Evolutionary conservation across 2,113 vertebrate species (phyloP).

Genomic region (Nipponia nippon): DNA sequence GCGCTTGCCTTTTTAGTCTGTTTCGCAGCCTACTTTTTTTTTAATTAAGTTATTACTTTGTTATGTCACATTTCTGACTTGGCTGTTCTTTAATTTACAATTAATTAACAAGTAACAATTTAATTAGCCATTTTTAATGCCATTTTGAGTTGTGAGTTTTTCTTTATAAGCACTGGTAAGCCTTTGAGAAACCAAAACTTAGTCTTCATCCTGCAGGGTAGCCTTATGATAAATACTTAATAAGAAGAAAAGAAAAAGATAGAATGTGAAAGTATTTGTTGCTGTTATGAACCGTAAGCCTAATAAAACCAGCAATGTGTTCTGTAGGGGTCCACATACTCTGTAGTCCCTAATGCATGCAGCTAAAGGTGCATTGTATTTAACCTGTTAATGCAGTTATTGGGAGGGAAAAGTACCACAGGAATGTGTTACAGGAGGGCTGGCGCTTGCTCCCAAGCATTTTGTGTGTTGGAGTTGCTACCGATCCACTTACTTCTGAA

Average conservation of each 20-base stretch:
- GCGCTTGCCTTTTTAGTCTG: background rate
- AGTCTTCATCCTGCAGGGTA: background rate
- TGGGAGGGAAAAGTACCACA: background rate
- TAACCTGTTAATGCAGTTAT: background rate
- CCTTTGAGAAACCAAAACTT: background rate
- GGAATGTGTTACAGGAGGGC: background rate
- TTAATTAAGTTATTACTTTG: background rate
- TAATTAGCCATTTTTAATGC: background rate
- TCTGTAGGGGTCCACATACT: background rate
- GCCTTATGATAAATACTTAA: background rate
- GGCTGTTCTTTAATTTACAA: background rate
- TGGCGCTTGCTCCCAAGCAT: background rate
- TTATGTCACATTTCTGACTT: background rate
- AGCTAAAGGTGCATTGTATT: background rate
- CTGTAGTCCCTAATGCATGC: background rate
- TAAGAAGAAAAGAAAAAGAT: background rate
- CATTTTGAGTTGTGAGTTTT: background rate
- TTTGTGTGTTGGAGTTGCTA: background rate
- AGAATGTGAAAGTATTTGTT: background rate
- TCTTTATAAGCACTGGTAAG: background rate
- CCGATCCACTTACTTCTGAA: slow-evolving; percentile 36
- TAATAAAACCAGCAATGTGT: background rate
- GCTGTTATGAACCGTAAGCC: background rate
- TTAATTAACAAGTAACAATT: background rate
- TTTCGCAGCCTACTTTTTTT: background rate